Evolutionary conservation across 1,140 invertebrate species (phyloP).

Genomic region (Camponotus floridanus): DNA sequence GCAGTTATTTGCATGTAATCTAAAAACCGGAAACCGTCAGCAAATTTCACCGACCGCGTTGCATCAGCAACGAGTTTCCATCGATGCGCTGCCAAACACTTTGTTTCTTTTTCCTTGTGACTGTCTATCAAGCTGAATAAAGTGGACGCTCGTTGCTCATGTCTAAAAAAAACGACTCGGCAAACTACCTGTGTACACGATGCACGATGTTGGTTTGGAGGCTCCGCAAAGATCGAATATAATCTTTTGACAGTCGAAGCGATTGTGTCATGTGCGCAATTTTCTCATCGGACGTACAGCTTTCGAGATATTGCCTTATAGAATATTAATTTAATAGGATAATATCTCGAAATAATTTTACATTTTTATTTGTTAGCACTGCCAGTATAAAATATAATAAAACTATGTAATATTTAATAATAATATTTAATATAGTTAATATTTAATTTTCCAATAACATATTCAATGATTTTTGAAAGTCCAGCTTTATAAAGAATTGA

Average conservation of each 20-base stretch:
- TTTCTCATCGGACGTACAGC: neutral
- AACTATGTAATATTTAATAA: slow-evolving; percentile 1
- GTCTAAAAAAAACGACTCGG: slow-evolving; percentile 59
- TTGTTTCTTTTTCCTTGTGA: slow-evolving; percentile 61
- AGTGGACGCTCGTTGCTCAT: slow-evolving; percentile 62
- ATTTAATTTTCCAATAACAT: neutral
- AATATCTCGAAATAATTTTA: neutral
- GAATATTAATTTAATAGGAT: neutral
- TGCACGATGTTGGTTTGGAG: slow-evolving; percentile 62
- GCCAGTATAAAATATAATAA: neutral
- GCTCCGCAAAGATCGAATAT: neutral
- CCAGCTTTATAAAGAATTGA: neutral
- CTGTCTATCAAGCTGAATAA: slow-evolving; percentile 55
- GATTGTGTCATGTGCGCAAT: neutral
- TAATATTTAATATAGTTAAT: too few relatives aligned
- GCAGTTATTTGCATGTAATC: neutral
- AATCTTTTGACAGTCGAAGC: neutral
- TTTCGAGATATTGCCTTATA: neutral
- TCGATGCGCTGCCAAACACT: slow-evolving; percentile 49
- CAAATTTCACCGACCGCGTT: slow-evolving; percentile 41
- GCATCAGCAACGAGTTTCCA: slow-evolving; percentile 58
- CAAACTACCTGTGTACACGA: slow-evolving; percentile 68
- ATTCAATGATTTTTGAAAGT: neutral
- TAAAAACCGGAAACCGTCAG: slow-evolving; percentile 27
- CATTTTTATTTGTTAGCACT: neutral